Evolutionary conservation across 2,113 vertebrate genomes (phyloP), one percentile per base, ranked within the genome.

Genomic region (Nesogale talazaci): DNA sequence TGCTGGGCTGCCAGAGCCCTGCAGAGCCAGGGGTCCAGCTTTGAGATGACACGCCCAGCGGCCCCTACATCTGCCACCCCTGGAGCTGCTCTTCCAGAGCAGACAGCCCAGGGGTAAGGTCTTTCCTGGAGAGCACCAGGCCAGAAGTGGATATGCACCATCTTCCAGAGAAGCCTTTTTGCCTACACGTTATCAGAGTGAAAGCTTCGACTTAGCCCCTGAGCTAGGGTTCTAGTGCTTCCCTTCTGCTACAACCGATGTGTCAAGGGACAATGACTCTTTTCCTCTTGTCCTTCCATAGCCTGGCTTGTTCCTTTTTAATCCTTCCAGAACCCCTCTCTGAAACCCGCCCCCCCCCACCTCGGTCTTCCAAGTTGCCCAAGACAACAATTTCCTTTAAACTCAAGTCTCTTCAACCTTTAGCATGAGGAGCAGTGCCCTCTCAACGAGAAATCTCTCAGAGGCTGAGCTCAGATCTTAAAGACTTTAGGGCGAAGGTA

Each of bases 41-140:
- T 93, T 74, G 84, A 65, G 84, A 87, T 94, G 94, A 83, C 61
- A 85, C 84, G 65, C n/a, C 16, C 42, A 42, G 82, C 27, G 76
- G 34, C 59, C 31, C 67, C 82, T 86, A 69, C 29, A 65, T 81
- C 78, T 79, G 42, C 38, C 25, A 0, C 1, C 20, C 34, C 1
- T 0, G 63, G 34, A 56, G 56, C 46, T 42, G 72, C 6, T 1
- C 19, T 20, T 6, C 46, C 61, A 16, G 34, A 5, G 16, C 27
- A 20, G 38, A 0, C 46, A 34, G 9, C 17, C 75, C 76, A 75
- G 63, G 76, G 15, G 46, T 7, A 42, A 2, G 19, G 27, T n/a
- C 46, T 52, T 52, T 52, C 46, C 46, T 52, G 46, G 46, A 5
- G 36, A 2, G 14, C 29, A 92, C 34, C 72, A 83, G 72, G 77